Evolutionary conservation across 2,888 invertebrate species (phyloP).

Genomic region (Ypsolopha sequella): DNA sequence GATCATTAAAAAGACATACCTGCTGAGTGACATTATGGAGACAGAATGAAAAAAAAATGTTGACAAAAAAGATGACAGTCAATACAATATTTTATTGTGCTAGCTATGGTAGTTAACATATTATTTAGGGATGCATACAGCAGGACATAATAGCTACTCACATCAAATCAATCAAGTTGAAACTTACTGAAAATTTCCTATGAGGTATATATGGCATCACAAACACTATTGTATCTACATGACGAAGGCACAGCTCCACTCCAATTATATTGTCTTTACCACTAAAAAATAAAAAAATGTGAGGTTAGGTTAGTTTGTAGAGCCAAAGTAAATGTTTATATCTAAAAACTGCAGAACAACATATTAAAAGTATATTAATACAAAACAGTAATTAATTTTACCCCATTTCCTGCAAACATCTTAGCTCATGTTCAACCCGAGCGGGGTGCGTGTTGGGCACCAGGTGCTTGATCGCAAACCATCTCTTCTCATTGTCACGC

Average conservation of each 20-base stretch:
- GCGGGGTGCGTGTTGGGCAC: conserved; percentile 89
- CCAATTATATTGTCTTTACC: conserved; percentile 87
- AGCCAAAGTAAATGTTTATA: background rate
- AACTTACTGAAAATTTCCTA: conserved; percentile 79
- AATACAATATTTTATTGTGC: too few relatives aligned
- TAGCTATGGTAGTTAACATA: too few relatives aligned
- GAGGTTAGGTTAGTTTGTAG: background rate
- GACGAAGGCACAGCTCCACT: conserved; percentile 81
- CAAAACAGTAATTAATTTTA: conserved; percentile 27
- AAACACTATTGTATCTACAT: conserved; percentile 84
- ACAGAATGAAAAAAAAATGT: too few relatives aligned
- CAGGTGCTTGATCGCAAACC: conserved; percentile 88
- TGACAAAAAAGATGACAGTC: too few relatives aligned
- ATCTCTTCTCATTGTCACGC: conserved; percentile 54
- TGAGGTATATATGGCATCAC: conserved; percentile 92
- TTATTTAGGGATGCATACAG: too few relatives aligned
- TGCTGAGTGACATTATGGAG: too few relatives aligned
- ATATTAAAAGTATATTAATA: background rate
- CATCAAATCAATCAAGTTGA: background rate
- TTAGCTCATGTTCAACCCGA: conserved; percentile 83
- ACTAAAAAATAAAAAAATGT: conserved; percentile 53
- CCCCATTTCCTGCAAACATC: conserved; percentile 84
- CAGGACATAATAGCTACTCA: too few relatives aligned
- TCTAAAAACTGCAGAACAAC: background rate
- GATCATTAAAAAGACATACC: too few relatives aligned